Conservation (phyloP, 2,797 vertebrate species). For the Tapera naevia region DNA sequence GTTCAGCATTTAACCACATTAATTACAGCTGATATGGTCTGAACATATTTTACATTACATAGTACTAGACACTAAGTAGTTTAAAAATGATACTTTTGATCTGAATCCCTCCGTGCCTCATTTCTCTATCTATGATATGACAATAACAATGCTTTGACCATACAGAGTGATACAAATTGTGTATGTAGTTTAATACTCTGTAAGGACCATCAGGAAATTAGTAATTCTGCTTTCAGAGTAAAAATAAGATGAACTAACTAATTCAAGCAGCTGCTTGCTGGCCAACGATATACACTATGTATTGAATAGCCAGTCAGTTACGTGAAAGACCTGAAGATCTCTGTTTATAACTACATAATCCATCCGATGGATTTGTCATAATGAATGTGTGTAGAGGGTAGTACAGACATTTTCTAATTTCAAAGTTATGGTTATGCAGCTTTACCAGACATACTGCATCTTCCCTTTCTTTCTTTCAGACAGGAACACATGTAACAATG, state of each 20-base stretch:
- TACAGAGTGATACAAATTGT: background rate
- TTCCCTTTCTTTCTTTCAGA: background rate
- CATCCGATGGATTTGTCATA: background rate
- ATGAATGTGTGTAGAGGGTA: background rate
- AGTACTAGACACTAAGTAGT: background rate
- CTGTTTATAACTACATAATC: background rate
- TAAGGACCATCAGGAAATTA: background rate
- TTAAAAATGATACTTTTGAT: background rate
- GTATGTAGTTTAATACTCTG: background rate
- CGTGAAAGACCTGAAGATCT: background rate
- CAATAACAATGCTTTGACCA: background rate
- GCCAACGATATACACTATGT: background rate
- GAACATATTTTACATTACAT: background rate
- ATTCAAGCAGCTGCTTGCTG: background rate
- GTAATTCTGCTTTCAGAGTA: background rate
- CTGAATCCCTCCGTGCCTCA: slow-evolving; percentile 16
- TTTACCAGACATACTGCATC: background rate
- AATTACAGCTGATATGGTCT: background rate
- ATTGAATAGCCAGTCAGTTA: background rate
- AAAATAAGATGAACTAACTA: background rate
- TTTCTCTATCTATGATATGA: background rate
- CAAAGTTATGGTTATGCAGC: background rate
- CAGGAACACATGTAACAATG: background rate
- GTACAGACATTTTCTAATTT: background rate
- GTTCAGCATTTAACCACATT: background rate